phyloP scores from a whole-genome alignment of 2,888 invertebrate genomes.

The Branchinecta sandiegonensis region DNA sequence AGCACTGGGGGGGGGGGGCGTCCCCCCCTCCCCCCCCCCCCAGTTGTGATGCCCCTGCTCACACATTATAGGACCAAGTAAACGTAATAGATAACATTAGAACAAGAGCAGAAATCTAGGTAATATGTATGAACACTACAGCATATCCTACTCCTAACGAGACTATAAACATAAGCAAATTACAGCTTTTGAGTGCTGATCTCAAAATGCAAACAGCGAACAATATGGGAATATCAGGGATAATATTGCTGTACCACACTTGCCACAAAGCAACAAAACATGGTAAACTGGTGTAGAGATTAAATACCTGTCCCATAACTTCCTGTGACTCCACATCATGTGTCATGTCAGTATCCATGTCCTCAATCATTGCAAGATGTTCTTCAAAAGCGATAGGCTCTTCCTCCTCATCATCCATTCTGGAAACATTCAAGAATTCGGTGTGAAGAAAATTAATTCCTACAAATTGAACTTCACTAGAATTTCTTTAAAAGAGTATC shows the following conservation, averaged over 20 bases:
- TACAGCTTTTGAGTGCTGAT: too few relatives aligned
- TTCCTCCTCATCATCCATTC: conserved; percentile 46
- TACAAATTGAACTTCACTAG: too few relatives aligned
- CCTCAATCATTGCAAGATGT: conserved; percentile 52
- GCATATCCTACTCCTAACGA: too few relatives aligned
- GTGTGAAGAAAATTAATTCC: neutral
- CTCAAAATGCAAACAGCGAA: too few relatives aligned
- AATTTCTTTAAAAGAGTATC: too few relatives aligned
- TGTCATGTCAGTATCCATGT: conserved; percentile 32
- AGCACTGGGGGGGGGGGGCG: too few relatives aligned
- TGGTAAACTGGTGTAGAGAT: neutral
- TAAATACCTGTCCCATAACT: conserved; percentile 21
- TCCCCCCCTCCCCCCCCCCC: too few relatives aligned
- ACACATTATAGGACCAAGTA: neutral
- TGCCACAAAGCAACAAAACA: neutral
- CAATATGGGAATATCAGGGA: too few relatives aligned
- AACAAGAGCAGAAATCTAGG: neutral
- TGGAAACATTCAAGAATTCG: neutral
- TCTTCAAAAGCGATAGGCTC: conserved; percentile 47
- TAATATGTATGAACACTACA: neutral
- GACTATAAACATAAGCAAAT: too few relatives aligned
- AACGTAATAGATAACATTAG: neutral
- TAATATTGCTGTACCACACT: too few relatives aligned
- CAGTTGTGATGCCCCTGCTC: too few relatives aligned
- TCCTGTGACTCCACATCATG: conserved; percentile 24